A percentile compares a stretch with the other conserved stretches of the same genome.
Evolutionary conservation across 2,113 vertebrate genomes (phyloP).

Genomic region (Platanista minor): DNA sequence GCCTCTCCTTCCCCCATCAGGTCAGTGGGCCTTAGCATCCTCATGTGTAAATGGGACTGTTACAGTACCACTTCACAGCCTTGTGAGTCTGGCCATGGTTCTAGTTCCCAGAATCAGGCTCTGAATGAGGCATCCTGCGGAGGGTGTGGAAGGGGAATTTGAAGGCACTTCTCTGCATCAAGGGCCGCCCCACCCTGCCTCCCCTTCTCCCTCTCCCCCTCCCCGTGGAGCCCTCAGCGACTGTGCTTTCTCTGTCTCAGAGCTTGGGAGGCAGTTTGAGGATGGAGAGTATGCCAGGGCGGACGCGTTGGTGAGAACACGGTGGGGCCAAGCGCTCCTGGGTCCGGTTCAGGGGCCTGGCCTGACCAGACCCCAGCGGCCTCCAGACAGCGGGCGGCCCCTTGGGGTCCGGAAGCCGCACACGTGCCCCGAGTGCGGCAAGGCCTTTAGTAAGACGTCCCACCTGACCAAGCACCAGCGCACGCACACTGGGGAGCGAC

Average conservation of each 20-base stretch:
- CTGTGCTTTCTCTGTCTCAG: constrained; percentile 12
- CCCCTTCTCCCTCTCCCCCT: background rate
- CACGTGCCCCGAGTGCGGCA: background rate
- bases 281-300: background rate
- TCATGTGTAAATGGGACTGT: background rate
- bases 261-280: background rate
- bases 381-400: background rate
- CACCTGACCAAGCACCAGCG: constrained; percentile 47
- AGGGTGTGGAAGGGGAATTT: background rate
- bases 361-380: background rate
- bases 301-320: accelerated
- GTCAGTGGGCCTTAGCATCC: background rate
- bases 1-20: background rate
- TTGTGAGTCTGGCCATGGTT: background rate
- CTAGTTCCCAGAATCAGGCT: background rate
- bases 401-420: background rate
- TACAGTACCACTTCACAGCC: background rate
- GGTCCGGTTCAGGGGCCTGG: background rate
- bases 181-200: accelerated
- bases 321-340: background rate
- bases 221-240: background rate
- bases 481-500: constrained; percentile 67
- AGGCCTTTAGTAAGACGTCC: constrained; percentile 23
- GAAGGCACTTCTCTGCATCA: background rate
- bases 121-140: background rate